Evolutionary conservation across 2,113 vertebrate species (phyloP), one percentile per base, ranked within the genome.

Genomic region (Tetrao urogallus): DNA sequence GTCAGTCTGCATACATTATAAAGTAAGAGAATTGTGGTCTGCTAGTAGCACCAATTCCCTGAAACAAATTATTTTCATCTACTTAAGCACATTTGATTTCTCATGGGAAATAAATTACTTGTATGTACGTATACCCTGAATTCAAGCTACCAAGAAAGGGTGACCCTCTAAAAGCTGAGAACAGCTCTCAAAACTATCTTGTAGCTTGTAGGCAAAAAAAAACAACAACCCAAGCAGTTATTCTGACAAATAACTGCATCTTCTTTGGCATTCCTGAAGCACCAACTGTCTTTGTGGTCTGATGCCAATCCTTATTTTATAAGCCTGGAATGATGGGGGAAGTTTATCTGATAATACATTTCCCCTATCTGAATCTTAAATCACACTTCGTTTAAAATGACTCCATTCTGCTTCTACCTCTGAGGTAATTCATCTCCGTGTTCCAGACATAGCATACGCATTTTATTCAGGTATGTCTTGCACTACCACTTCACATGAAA

Each of bases 181-280:
- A 78, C 30, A 91, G 70, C 66, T 92, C 82, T 94, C 82, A 92
- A 58, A 85, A 85, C 90, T 65, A 92, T 60, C 40, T 94, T 69
- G 89, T 85, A 91, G 69, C 22, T n/a, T 85, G 42, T 34, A 91
- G 47, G 45, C 40, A 92, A 89, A 94, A 54, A 87, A 15, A 42
- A 42, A 42, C 6, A 42, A 43, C 6, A 42, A 42, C 14, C 42
- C 25, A 91, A 85, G 60, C 1, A 88, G 45, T 21, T 85, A 48
- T 76, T 88, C 48, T 63, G 27, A 80, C 71, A 85, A 80, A 89
- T 16, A 70, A 45, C 74, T 87, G 65, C 74, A 89, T 57, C 43
- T n/a, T 82, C 54, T 61, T 86, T 82, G 78, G 82, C 58, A 76
- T 66, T 75, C 57, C 63, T 82, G 52, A 86, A 86, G 72, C 58